Conservation (phyloP, 2,797 vertebrate species). For the Brachyalestes nurse region DNA sequence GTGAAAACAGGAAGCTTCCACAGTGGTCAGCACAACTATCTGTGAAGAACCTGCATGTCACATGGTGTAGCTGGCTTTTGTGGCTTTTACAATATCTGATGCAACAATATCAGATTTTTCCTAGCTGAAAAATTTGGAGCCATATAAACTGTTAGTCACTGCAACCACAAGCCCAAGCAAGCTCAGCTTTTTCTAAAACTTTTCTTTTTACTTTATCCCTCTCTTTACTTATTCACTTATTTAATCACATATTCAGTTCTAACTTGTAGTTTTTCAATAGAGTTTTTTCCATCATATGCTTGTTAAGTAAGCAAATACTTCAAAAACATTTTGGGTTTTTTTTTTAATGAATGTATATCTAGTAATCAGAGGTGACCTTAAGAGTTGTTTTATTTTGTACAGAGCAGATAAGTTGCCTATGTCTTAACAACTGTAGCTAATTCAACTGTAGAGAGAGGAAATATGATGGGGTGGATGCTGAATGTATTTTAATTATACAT, state of each 20-base stretch:
- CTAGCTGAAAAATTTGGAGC: background rate
- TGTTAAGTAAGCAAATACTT: no score
- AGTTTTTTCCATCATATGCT: no score
- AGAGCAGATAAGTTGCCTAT: background rate
- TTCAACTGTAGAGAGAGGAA: background rate
- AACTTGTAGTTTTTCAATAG: background rate
- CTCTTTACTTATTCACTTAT: no score
- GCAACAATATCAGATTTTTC: background rate
- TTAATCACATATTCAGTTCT: background rate
- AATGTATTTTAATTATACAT: no score
- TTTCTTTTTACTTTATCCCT: background rate
- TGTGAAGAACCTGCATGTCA: background rate
- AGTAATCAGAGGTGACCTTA: no score
- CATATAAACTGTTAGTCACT: no score
- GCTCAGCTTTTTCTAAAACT: no score
- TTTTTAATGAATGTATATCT: no score
- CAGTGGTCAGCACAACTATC: background rate
- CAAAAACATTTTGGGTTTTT: no score
- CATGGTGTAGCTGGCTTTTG: background rate
- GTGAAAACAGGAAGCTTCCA: constrained; percentile 12
- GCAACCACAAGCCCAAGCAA: no score
- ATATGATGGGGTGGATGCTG: background rate
- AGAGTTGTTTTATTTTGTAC: background rate
- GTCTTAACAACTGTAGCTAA: background rate
- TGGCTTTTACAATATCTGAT: constrained; percentile 18